Conservation (phyloP, 2,888 invertebrate species). For the Trachelus iudaicus region DNA sequence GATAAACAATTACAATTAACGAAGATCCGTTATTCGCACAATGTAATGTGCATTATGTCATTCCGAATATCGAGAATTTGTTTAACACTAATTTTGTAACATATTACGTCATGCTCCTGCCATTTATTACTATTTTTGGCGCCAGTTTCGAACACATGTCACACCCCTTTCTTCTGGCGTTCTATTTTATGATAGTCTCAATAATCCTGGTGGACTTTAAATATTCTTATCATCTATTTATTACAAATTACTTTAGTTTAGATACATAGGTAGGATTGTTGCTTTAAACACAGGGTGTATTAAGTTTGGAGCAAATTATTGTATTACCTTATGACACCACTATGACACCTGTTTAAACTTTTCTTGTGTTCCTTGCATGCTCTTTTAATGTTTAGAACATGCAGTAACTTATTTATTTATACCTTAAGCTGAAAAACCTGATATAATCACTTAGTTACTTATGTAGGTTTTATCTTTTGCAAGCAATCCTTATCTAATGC, state of each 20-base stretch:
- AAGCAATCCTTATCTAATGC: neutral
- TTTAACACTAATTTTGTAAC: neutral
- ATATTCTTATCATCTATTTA: neutral
- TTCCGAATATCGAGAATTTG: neutral
- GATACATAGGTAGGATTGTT: neutral
- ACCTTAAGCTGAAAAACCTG: neutral
- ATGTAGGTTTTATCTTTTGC: no score
- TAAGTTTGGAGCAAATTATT: neutral
- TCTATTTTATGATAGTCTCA: neutral
- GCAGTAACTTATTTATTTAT: neutral
- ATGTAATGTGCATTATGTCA: neutral
- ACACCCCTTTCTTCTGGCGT: conserved; percentile 39
- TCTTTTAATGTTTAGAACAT: neutral
- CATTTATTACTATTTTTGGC: conserved; percentile 30
- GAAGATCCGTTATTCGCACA: neutral
- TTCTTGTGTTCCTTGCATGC: neutral
- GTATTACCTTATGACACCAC: neutral
- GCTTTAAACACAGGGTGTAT: neutral
- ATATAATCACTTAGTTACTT: neutral
- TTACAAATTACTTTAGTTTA: neutral
- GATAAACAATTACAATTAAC: conserved; percentile 39
- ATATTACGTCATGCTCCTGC: neutral
- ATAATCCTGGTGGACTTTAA: neutral
- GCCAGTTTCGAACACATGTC: conserved; percentile 46
- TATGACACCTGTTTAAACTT: neutral